Base-by-base conservation (phyloP, 2,113 vertebrate genomes). In the Sclerurus mexicanus region DNA sequence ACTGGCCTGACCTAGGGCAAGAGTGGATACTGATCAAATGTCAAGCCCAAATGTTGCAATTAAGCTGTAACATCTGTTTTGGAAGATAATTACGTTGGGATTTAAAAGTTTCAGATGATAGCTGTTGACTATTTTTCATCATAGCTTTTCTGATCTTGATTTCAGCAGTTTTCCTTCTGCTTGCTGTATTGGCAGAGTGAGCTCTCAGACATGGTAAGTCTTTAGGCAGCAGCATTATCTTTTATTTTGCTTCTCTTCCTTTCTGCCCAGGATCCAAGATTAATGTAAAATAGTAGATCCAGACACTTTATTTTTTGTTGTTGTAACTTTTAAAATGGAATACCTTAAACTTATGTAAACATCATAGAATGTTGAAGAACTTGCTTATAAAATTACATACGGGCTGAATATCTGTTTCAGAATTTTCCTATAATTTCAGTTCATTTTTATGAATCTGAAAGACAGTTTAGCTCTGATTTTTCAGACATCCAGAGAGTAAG, bases 201-300 rank as follows among this genome's bases (percentile, higher is more conserved):
- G 46, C 5, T 55, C 40, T 56, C 47, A 23, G 39, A 27, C 1
- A 2, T 0, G 2, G 37, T n/a, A 42, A 7, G 9, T 55, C 47
- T 50, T 42, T 2, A 60, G 37, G 49, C 27, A 83, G 22, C 52
- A 68, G 15, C 12, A 19, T 15, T 52, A 24, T 10, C 9, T 35
- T 42, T n/a, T 55, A n/a, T 58, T 63, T 52, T 44, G 13, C 4
- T 18, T 46, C 14, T 35, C 46, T 46, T 31, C 33, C 8, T 71
- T 56, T 75, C 33, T 50, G 31, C 25, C 40, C 24, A 27, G 24
- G n/a, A 76, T 60, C 49, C 40, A 73, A 20, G 8, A 50, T 30
- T n/a, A 42, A 47, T 6, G 4, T n/a, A 55, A 47, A 58, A 76
- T 21, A 28, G 15, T 39, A 63, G 14, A 47, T 47, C 58, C 37